A percentile compares a stretch with the other conserved stretches of the same genome.
These are phyloP conservation scores for Euura saliciscinereae DNA, from an alignment of 1,140 invertebrate species.

Conservation along the genomic window DNA sequence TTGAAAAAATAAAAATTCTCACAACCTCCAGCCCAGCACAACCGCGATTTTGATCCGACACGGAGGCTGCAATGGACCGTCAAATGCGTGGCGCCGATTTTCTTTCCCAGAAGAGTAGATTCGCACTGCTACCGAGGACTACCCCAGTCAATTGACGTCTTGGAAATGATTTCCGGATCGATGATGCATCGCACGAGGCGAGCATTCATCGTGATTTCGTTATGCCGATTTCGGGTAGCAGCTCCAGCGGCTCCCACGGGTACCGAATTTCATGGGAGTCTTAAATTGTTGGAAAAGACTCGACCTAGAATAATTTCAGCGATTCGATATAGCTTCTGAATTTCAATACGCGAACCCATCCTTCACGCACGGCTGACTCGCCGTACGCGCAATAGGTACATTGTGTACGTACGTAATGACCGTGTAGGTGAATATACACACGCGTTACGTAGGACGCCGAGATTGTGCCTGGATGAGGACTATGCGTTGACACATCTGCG, in stretches of 20 bases:
- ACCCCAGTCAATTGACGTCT: neutral
- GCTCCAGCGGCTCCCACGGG: neutral
- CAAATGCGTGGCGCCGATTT: no score
- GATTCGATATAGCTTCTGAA: slow-evolving; percentile 4
- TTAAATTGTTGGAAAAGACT: neutral
- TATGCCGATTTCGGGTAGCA: neutral
- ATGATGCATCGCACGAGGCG: neutral
- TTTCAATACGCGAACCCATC: slow-evolving; percentile 3
- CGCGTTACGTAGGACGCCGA: no score
- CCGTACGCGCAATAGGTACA: neutral
- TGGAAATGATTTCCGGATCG: neutral
- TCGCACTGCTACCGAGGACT: no score
- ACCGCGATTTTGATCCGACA: no score
- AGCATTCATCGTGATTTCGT: slow-evolving; percentile 2
- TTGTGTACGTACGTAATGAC: no score
- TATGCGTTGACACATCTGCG: neutral
- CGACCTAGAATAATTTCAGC: slow-evolving; percentile 4
- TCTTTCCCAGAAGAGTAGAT: no score
- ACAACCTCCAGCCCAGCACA: no score
- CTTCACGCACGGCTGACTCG: neutral
- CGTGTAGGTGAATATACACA: neutral
- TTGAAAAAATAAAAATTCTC: no score
- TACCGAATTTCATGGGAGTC: neutral
- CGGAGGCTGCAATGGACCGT: no score
- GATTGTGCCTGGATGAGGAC: neutral